Conservation (phyloP, 2,797 vertebrate species). For the Neosalanx taihuensis region DNA sequence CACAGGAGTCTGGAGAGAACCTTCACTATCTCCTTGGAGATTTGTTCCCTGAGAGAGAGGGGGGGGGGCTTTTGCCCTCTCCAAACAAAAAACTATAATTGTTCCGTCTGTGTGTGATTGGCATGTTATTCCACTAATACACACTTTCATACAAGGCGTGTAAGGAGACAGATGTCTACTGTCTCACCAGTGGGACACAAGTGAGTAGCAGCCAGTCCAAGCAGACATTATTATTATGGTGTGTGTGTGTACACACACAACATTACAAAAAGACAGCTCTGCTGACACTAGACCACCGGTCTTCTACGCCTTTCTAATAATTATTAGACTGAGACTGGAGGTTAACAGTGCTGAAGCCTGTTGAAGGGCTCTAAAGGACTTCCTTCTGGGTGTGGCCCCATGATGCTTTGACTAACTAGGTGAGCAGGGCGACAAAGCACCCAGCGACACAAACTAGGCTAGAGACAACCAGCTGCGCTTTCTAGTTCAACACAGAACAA, state of each 20-base stretch:
- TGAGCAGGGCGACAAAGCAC: background rate
- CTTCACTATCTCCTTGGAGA: constrained; percentile 37
- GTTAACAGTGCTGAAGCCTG: constrained; percentile 2
- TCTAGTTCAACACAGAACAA: too few species aligned
- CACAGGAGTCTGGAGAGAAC: constrained; percentile 12
- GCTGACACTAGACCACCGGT: background rate
- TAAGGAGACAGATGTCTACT: constrained; percentile 43
- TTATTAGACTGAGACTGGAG: background rate
- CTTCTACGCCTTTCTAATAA: too few species aligned
- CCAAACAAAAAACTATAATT: constrained; percentile 18
- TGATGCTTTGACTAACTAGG: background rate
- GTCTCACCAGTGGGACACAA: constrained; percentile 22
- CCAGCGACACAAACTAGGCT: background rate
- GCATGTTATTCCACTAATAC: constrained; percentile 19
- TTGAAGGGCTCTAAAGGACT: background rate
- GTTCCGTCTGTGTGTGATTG: constrained; percentile 8
- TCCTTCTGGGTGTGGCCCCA: background rate
- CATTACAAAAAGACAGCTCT: background rate
- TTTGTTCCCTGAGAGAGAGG: constrained; percentile 30
- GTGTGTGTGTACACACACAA: background rate
- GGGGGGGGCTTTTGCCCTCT: constrained; percentile 14
- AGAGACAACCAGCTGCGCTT: too few species aligned
- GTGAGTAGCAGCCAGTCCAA: constrained; percentile 25
- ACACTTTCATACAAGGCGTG: constrained; percentile 43
- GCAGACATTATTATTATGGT: constrained; percentile 5